These are phyloP conservation scores for Torymus tubicola DNA, from an alignment of 2,888 invertebrate species.

Conservation along the genomic window DNA sequence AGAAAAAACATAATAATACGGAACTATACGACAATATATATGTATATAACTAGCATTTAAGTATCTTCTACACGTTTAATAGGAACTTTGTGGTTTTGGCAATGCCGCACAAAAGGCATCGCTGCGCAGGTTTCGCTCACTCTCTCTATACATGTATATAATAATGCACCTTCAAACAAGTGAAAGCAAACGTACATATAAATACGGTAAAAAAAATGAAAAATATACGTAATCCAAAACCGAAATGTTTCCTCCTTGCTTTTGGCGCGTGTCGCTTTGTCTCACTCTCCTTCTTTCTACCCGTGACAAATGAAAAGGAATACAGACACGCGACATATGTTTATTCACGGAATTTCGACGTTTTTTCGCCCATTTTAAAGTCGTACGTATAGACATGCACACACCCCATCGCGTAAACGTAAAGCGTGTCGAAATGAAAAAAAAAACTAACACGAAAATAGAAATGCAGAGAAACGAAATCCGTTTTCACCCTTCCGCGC, in stretches of 20 bases:
- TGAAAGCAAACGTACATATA: neutral
- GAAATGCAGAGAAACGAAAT: slow-evolving; percentile 41
- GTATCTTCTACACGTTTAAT: slow-evolving; percentile 34
- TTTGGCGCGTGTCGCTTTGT: slow-evolving; percentile 13
- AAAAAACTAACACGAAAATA: slow-evolving; percentile 30
- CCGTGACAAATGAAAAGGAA: slow-evolving; percentile 25
- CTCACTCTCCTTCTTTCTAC: neutral
- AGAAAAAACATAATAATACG: slow-evolving; percentile 26
- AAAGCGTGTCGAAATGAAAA: slow-evolving; percentile 25
- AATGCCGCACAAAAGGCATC: slow-evolving; percentile 43
- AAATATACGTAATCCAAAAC: slow-evolving; percentile 21
- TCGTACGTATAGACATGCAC: neutral
- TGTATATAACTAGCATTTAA: neutral
- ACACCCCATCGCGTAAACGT: neutral
- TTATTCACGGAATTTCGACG: slow-evolving; percentile 15
- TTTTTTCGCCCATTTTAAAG: slow-evolving; percentile 39
- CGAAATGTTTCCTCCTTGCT: slow-evolving; percentile 1
- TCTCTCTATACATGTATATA: neutral
- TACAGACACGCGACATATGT: slow-evolving; percentile 23
- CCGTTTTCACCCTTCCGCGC: slow-evolving; percentile 58
- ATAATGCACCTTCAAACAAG: neutral
- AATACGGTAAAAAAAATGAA: neutral
- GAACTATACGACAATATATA: slow-evolving; percentile 9
- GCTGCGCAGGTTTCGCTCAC: slow-evolving; percentile 28
- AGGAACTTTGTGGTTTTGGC: slow-evolving; percentile 58